phyloP scores from a whole-genome alignment of 1,140 invertebrate species.

The Drosophila takahashii region DNA sequence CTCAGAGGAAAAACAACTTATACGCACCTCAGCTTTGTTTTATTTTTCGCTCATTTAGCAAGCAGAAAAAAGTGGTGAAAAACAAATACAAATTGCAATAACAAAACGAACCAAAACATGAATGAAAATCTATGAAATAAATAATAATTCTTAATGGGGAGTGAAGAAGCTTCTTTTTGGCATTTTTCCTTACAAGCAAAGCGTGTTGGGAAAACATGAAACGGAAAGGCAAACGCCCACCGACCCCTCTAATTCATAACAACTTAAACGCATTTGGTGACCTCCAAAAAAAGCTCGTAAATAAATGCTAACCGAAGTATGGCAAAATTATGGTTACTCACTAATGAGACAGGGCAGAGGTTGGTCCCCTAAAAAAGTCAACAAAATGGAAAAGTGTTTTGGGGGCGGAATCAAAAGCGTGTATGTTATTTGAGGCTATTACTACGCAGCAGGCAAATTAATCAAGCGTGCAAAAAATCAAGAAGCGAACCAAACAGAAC shows the following conservation, averaged over 20 bases:
- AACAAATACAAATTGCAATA: constrained; percentile 30
- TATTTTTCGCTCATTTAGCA: constrained; percentile 32
- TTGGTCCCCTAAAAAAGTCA: constrained; percentile 1
- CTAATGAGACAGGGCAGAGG: constrained; percentile 65
- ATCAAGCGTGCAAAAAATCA: constrained; percentile 75
- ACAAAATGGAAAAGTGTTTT: neutral
- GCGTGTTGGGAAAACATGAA: constrained; percentile 42
- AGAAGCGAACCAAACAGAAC: constrained; percentile 24
- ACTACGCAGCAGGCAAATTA: constrained; percentile 77
- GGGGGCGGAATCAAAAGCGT: constrained; percentile 17
- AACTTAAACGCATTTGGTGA: constrained; percentile 71
- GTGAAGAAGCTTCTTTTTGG: neutral
- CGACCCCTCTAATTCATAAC: constrained; percentile 35
- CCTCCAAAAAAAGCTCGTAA: constrained; percentile 68
- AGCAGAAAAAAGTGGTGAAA: constrained; percentile 20
- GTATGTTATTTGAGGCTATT: constrained; percentile 56
- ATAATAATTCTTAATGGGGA: constrained; percentile 63
- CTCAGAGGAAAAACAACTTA: constrained; percentile 27
- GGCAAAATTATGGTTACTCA: constrained; percentile 63
- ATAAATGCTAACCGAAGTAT: constrained; percentile 59
- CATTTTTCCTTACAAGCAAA: constrained; percentile 29
- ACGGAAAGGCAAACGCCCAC: constrained; percentile 47
- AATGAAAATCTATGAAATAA: constrained; percentile 77
- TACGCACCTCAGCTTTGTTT: constrained; percentile 21
- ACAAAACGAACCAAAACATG: constrained; percentile 67